Base-by-base conservation (phyloP, 2,797 vertebrate species). In the Macropodus opercularis region DNA sequence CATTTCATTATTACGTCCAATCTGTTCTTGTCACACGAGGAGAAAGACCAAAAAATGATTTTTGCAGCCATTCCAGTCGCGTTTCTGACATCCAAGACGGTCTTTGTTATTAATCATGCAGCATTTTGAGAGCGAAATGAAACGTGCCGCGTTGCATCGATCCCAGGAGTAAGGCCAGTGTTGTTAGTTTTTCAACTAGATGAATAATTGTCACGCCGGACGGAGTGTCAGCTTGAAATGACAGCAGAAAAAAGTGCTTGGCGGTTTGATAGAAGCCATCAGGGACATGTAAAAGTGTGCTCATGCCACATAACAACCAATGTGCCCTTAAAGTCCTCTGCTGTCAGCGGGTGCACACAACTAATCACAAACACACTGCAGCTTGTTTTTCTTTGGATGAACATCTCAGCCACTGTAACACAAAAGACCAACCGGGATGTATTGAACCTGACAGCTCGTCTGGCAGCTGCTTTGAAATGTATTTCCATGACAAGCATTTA, bases 391-490 rank as follows among this genome's bases (percentile, higher is more conserved):
- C 57, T 65, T 74, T 62, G 70, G 52, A 60, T 66, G 61, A 76
- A 84, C 79, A 77, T 71, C 68, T 83, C 73, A 79, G 73, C 75
- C 80, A 50, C 55, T 57, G 77, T 76, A 78, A 84, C 73, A 62
- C 71, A 74, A 69, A 46, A 78, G 57, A 69, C 47, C 61, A 26
- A 41, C 12, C 59, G 14, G 66, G 74, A 79, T 55, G 75, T 61
- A 90, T 90, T 61, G 72, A 68, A 79, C 69, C 77, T 82, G 90
- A 89, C 88, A 89, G 83, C 60, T 81, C 81, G 80, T 89, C 85
- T 68, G 72, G 62, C 51, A 85, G 86, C 83, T 81, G 85, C 86
- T 90, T 90, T 90, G 79, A 86, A 75, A 90, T 84, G 63, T 72
- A 72, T 85, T 88, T 87, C 76, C 65, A 74, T 87, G 86, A 87